Percentiles rank a stretch among this genome's conserved stretches.
These are phyloP conservation scores for Zoanthus sansibaricus DNA, from an alignment of 92 coral and sea anemone genomes.

Conservation along the genomic window DNA sequence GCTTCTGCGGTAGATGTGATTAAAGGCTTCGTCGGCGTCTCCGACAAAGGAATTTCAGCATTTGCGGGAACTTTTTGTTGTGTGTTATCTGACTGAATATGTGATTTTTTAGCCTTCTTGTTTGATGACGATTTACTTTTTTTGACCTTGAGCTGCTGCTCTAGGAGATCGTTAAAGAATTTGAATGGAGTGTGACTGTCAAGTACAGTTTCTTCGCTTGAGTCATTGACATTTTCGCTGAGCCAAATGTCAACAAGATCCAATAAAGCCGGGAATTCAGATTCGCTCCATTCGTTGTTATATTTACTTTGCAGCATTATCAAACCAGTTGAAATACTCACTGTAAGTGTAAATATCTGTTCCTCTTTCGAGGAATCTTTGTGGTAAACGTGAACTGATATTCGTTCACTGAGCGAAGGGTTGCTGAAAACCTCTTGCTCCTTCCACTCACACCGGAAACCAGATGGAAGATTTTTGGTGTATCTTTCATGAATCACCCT, in stretches of 20 bases:
- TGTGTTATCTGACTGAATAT: neutral
- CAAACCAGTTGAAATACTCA: conserved; percentile 4
- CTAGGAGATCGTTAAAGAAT: no score
- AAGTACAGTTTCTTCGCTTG: no score
- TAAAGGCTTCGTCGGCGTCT: conserved; percentile 6
- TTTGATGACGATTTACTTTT: no score
- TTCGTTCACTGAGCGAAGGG: conserved; percentile 20
- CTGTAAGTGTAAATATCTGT: conserved; percentile 7
- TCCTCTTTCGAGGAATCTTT: conserved; percentile 20
- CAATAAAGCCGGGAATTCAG: no score
- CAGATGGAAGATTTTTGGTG: neutral
- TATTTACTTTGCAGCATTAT: no score
- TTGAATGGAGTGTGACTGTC: no score
- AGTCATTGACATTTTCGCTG: no score
- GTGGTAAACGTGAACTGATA: conserved; percentile 19
- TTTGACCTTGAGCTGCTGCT: no score
- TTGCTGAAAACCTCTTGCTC: conserved; percentile 9
- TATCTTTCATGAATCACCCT: conserved; percentile 15
- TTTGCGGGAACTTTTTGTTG: conserved; percentile 17
- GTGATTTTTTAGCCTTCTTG: conserved; percentile 12
- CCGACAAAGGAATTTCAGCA: conserved; percentile 26
- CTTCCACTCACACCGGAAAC: conserved; percentile 14
- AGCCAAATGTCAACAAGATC: no score
- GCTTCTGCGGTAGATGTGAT: neutral
- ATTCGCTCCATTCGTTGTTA: no score